A percentile compares a stretch with the other conserved stretches of the same genome.
Evolutionary conservation across 2,888 invertebrate genomes (phyloP).

Genomic region (Phragmatobia fuliginosa): DNA sequence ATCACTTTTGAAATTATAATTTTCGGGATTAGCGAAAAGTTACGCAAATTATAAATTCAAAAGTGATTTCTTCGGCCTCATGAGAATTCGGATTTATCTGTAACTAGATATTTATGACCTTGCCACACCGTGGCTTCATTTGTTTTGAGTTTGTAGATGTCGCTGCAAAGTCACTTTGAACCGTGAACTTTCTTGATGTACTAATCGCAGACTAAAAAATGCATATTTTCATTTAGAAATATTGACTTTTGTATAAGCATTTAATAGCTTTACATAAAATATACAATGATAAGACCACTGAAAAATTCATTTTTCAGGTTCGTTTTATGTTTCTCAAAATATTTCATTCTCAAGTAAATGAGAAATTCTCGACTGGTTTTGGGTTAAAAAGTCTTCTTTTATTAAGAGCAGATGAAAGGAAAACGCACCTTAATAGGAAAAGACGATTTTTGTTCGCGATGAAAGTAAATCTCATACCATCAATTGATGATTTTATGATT

Average conservation of each 20-base stretch:
- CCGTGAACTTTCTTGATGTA: conserved; percentile 30
- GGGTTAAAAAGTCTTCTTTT: too few relatives aligned
- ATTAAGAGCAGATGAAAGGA: too few relatives aligned
- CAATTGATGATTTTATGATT: too few relatives aligned
- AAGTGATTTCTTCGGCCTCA: neutral
- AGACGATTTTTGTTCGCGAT: too few relatives aligned
- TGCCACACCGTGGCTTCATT: conserved; percentile 1
- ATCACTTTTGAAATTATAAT: too few relatives aligned
- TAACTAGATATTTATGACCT: conserved; percentile 14
- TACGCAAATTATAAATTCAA: neutral
- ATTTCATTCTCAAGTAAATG: too few relatives aligned
- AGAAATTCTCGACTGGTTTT: too few relatives aligned
- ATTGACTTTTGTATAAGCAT: neutral
- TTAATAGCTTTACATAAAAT: neutral
- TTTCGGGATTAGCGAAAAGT: too few relatives aligned
- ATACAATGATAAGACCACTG: neutral
- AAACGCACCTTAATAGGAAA: too few relatives aligned
- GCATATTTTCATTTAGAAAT: neutral
- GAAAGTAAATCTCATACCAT: too few relatives aligned
- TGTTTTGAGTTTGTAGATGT: conserved; percentile 18
- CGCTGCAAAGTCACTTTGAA: conserved; percentile 33
- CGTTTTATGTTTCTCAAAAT: too few relatives aligned
- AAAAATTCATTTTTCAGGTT: neutral
- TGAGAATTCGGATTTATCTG: neutral
- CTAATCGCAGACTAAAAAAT: neutral